A percentile compares a stretch with the other conserved stretches of the same genome.
These are phyloP conservation scores for Sebastes vulpes DNA, from an alignment of 2,797 vertebrate species.

Conservation along the genomic window DNA sequence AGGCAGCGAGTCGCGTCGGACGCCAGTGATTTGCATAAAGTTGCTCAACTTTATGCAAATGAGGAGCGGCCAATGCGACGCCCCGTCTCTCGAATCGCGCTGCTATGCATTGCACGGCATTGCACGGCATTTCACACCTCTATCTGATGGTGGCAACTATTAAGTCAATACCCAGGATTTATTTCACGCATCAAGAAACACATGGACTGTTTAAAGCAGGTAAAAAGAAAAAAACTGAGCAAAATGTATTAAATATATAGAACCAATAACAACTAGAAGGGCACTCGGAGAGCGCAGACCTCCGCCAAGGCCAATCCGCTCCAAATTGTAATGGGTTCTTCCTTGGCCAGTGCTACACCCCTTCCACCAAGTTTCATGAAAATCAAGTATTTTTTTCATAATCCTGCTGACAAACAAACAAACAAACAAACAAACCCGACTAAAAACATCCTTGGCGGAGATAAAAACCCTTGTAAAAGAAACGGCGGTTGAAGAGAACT, in stretches of 20 bases:
- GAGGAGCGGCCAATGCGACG: no score
- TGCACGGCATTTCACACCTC: not conserved
- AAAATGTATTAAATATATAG: constrained; percentile 35
- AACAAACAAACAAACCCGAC: not conserved
- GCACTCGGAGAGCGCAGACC: not conserved
- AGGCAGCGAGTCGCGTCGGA: no score
- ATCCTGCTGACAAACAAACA: not conserved
- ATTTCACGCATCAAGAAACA: not conserved
- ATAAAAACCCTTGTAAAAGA: constrained; percentile 19
- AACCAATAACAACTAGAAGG: constrained; percentile 13
- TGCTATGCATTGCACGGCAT: no score
- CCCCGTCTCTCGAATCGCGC: no score
- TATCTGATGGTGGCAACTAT: not conserved
- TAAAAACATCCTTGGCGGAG: not conserved
- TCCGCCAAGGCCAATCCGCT: not conserved
- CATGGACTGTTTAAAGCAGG: not conserved
- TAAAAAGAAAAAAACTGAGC: not conserved
- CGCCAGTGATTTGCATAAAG: no score
- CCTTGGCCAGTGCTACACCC: not conserved
- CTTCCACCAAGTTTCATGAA: not conserved
- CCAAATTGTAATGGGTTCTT: not conserved
- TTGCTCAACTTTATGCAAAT: no score
- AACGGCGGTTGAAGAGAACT: constrained; percentile 13
- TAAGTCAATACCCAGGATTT: not conserved
- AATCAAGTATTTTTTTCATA: not conserved